A percentile compares a stretch with the other conserved stretches of the same genome.
These are phyloP conservation scores for Caenorhabditis japonica DNA, from an alignment of 2,888 invertebrate genomes.

Conservation along the genomic window DNA sequence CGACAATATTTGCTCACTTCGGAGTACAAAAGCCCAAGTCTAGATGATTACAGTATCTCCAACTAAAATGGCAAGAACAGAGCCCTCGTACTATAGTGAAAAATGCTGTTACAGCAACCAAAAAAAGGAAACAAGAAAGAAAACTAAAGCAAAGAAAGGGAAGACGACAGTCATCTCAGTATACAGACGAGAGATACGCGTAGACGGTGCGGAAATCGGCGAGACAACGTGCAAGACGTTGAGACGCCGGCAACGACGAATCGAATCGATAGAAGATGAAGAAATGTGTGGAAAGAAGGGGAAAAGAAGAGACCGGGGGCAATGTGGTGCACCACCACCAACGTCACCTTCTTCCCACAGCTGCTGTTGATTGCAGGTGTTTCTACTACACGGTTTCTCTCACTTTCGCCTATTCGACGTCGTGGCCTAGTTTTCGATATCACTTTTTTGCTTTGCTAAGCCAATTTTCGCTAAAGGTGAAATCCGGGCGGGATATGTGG, in stretches of 20 bases:
- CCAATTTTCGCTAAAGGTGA: too few relatives aligned
- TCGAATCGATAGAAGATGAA: constrained; percentile 34
- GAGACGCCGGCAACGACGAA: constrained; percentile 6
- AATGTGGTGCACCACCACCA: not conserved
- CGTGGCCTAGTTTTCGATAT: constrained; percentile 39
- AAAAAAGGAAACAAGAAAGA: not conserved
- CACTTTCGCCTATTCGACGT: constrained; percentile 31
- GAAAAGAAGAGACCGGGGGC: constrained; percentile 6
- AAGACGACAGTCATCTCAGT: too few relatives aligned
- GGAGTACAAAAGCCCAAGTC: too few relatives aligned
- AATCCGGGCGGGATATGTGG: too few relatives aligned
- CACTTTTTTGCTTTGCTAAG: too few relatives aligned
- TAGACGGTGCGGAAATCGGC: constrained; percentile 25
- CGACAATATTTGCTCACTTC: too few relatives aligned
- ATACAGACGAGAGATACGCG: too few relatives aligned
- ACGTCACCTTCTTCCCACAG: not conserved
- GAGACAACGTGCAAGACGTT: constrained; percentile 22
- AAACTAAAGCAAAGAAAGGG: not conserved
- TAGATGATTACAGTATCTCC: too few relatives aligned
- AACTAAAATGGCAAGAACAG: too few relatives aligned
- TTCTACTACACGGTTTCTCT: constrained; percentile 14
- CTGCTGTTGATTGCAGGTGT: constrained; percentile 23
- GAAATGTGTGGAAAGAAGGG: constrained; percentile 3
- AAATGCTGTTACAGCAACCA: not conserved
- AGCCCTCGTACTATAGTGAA: too few relatives aligned